Percentiles rank a stretch among this genome's conserved stretches.
phyloP scores from a whole-genome alignment of 2,113 vertebrate species.

The Lontra canadensis region DNA sequence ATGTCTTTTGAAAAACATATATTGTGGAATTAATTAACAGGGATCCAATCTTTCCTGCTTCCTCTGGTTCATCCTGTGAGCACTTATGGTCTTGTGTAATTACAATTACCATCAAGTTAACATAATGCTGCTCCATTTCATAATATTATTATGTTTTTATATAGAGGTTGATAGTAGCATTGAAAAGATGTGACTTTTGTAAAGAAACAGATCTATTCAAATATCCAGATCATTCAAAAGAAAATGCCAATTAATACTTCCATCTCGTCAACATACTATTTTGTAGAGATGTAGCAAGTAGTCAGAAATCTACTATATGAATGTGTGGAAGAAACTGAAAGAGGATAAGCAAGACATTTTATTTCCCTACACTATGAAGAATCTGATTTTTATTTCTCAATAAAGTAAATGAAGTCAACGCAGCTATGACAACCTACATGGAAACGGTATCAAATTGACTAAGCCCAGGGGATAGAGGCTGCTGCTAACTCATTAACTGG shows the following conservation, averaged over 20 bases:
- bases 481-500: constrained; percentile 67
- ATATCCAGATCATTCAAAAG: not conserved
- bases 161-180: not conserved
- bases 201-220: not conserved
- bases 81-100: not conserved
- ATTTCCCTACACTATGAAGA: not conserved
- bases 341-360: not conserved
- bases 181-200: not conserved
- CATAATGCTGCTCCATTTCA: not conserved
- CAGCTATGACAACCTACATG: not conserved
- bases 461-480: not conserved
- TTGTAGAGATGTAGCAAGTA: not conserved
- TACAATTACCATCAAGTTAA: not conserved
- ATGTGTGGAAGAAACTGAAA: not conserved
- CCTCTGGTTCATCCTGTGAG: not conserved
- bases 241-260: not conserved
- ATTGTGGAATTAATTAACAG: not conserved
- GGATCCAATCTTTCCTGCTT: not conserved
- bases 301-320: not conserved
- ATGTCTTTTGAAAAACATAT: not conserved
- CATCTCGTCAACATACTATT: not conserved
- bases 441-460: not conserved
- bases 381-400: not conserved
- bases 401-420: constrained; percentile 43
- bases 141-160: not conserved